Percentiles rank a stretch among this genome's conserved stretches.
Evolutionary conservation across 92 coral and sea anemone genomes (phyloP).

Genomic region (Umimayanthus kanabou): DNA sequence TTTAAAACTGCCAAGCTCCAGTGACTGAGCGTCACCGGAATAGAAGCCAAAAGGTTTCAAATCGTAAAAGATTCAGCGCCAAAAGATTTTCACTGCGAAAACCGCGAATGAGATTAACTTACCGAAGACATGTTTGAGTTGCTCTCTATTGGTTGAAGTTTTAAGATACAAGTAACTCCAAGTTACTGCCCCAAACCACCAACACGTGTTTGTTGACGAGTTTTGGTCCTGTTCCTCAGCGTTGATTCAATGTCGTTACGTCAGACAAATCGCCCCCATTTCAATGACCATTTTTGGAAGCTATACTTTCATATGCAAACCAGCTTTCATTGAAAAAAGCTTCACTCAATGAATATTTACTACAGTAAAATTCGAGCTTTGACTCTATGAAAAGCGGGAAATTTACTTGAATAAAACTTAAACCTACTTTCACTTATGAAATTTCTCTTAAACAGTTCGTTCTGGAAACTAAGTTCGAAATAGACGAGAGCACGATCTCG

Average conservation of each 20-base stretch:
- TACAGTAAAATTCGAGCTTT: background rate
- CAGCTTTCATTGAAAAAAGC: background rate
- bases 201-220: conserved; percentile 8
- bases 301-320: background rate
- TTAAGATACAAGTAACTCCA: background rate
- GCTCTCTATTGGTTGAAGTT: background rate
- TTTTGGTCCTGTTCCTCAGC: background rate
- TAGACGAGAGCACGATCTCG: background rate
- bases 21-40: background rate
- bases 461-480: background rate
- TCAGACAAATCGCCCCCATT: conserved; percentile 2
- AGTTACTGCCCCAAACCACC: background rate
- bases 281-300: background rate
- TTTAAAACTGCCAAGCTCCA: background rate
- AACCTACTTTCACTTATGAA: background rate
- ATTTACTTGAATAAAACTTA: background rate
- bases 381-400: background rate
- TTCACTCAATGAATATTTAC: conserved; percentile 1
- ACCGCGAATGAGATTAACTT: background rate
- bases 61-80: background rate
- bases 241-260: background rate
- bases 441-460: background rate
- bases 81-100: background rate
- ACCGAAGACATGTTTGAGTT: conserved; percentile 38
- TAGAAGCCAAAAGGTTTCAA: background rate